Evolutionary conservation across 2,113 vertebrate species (phyloP).

Genomic region (Brachirus orientalis): DNA sequence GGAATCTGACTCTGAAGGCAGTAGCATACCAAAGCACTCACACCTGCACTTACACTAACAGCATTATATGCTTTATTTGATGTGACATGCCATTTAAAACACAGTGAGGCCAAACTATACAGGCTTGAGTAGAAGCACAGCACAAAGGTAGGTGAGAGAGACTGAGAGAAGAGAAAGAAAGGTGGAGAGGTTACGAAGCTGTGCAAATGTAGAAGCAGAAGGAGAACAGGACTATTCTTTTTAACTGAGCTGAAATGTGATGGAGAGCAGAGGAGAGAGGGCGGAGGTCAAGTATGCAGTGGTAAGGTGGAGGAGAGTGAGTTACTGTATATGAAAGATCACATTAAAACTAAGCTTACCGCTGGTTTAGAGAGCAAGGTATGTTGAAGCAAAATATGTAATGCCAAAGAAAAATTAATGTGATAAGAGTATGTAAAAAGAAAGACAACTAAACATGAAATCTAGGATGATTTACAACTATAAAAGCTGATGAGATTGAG

Average conservation of each 20-base stretch:
- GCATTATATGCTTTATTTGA: constrained; percentile 63
- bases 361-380: no score
- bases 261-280: neutral
- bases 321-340: no score
- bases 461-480: no score
- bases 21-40: constrained; percentile 40
- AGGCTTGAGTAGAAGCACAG: constrained; percentile 27
- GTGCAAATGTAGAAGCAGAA: neutral
- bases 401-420: no score
- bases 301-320: neutral
- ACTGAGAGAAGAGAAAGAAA: neutral
- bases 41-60: neutral
- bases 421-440: no score
- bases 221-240: neutral
- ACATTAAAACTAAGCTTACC: no score
- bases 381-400: no score
- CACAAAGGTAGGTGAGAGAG: constrained; percentile 6
- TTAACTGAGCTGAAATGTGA: constrained; percentile 6
- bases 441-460: no score
- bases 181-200: neutral
- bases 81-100: constrained; percentile 72
- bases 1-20: constrained; percentile 52
- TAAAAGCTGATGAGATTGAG: no score
- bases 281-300: neutral
- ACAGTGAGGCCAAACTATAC: constrained; percentile 57